phyloP scores from a whole-genome alignment of 1,140 invertebrate genomes.

The Ips typographus region DNA sequence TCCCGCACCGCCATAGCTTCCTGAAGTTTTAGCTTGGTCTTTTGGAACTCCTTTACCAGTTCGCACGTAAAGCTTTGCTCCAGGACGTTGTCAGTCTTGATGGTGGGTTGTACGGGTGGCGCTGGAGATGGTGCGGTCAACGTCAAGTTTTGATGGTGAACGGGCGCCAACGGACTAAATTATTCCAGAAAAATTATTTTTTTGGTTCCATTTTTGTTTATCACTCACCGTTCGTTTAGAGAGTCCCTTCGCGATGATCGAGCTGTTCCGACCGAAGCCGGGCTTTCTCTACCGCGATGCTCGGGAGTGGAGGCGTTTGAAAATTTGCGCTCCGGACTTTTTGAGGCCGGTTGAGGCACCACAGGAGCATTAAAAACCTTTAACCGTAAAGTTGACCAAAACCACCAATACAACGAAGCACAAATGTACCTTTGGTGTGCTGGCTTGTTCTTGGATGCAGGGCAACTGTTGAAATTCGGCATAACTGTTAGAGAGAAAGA shows the following conservation, averaged over 20 bases:
- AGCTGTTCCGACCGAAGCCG: conserved; percentile 58
- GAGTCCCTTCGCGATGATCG: conserved; percentile 63
- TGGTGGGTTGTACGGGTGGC: conserved; percentile 45
- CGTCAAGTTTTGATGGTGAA: conserved; percentile 35
- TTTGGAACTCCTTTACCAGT: conserved; percentile 71
- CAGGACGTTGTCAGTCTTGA: conserved; percentile 36
- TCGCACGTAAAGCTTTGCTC: conserved; percentile 67
- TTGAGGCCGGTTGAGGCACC: conserved; percentile 44
- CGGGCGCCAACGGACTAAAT: not conserved
- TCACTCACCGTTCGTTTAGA: conserved; percentile 54
- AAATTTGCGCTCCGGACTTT: conserved; percentile 57
- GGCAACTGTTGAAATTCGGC: conserved; percentile 64
- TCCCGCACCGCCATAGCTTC: conserved; percentile 65
- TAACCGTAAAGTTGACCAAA: not conserved
- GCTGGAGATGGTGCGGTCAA: conserved; percentile 17
- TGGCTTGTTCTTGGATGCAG: conserved; percentile 58
- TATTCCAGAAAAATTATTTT: not conserved
- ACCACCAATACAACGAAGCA: not conserved
- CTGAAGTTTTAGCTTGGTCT: conserved; percentile 67
- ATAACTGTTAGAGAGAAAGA: conserved; percentile 68
- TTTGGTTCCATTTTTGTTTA: not conserved
- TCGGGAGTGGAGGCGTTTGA: conserved; percentile 61
- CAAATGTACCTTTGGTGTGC: conserved; percentile 47
- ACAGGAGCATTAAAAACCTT: conserved; percentile 8
- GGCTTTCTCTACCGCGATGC: conserved; percentile 59